phyloP scores from a whole-genome alignment of 53 echinoderm and acorn worm species.

The Holothuria leucospilota region DNA sequence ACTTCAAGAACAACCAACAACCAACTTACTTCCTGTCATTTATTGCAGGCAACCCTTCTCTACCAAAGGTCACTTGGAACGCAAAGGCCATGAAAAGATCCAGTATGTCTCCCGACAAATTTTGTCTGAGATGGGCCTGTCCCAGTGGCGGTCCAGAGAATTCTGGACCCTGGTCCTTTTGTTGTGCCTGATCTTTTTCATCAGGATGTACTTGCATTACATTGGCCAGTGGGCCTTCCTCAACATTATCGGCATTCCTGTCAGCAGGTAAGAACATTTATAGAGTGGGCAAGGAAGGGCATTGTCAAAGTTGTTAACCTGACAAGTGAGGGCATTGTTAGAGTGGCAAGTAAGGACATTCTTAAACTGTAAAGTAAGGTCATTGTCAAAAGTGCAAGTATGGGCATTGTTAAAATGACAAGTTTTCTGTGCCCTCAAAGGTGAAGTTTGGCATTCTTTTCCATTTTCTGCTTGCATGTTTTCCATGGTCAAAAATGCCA shows the following conservation, averaged over 20 bases:
- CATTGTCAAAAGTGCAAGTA: too few species aligned
- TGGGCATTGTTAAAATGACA: too few species aligned
- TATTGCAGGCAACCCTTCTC: constrained; percentile 81
- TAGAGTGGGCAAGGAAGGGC: too few species aligned
- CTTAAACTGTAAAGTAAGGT: too few species aligned
- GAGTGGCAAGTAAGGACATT: too few species aligned
- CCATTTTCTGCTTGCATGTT: too few species aligned
- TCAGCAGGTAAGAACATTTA: constrained; percentile 80
- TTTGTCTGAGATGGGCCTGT: constrained; percentile 88
- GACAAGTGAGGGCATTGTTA: too few species aligned
- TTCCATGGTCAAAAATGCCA: too few species aligned
- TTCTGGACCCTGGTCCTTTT: constrained; percentile 95
- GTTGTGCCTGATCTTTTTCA: constrained; percentile 86
- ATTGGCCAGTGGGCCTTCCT: constrained; percentile 97
- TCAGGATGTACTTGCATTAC: constrained; percentile 91
- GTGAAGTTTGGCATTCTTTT: too few species aligned
- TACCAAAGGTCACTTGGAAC: constrained; percentile 85
- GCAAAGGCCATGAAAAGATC: constrained; percentile 90
- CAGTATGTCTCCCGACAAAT: constrained; percentile 93
- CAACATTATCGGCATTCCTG: constrained; percentile 87
- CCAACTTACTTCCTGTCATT: not conserved
- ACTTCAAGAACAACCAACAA: too few species aligned
- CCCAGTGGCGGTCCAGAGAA: constrained; percentile 98
- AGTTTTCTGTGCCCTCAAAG: too few species aligned
- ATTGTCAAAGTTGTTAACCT: too few species aligned